Percentiles rank a stretch among this genome's conserved stretches.
These are phyloP conservation scores for Melanerpes formicivorus DNA, from an alignment of 2,113 vertebrate genomes.

Conservation along the genomic window DNA sequence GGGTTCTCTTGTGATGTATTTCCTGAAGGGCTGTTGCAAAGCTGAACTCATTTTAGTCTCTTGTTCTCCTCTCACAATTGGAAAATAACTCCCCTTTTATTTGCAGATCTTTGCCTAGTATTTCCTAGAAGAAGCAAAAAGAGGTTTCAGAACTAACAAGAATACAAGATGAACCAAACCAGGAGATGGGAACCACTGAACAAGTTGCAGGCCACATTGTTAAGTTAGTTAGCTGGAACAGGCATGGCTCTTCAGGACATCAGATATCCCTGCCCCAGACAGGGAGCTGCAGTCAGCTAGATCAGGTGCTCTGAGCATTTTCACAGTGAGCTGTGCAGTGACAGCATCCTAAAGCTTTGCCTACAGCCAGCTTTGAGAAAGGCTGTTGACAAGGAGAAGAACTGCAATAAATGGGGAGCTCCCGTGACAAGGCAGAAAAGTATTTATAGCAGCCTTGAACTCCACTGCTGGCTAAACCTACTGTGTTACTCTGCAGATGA, in stretches of 20 bases:
- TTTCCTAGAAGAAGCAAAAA: neutral
- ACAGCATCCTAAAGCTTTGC: neutral
- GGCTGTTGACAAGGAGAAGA: constrained; percentile 61
- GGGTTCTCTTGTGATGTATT: neutral
- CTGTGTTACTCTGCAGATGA: neutral
- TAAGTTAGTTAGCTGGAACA: neutral
- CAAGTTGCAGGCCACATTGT: neutral
- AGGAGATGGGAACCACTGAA: neutral
- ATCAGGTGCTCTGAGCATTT: neutral
- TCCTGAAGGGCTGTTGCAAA: neutral
- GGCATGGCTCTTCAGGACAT: neutral
- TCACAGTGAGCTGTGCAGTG: neutral
- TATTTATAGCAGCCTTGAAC: constrained; percentile 74
- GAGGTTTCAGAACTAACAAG: neutral
- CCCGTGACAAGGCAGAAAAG: constrained; percentile 54
- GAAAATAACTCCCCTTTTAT: neutral
- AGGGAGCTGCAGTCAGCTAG: neutral
- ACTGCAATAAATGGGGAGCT: constrained; percentile 68
- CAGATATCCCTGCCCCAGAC: neutral
- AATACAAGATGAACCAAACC: neutral
- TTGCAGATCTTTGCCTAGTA: neutral
- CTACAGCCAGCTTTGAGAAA: neutral
- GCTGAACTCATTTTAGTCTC: neutral
- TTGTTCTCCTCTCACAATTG: neutral
- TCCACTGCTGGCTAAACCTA: neutral